Evolutionary conservation across 2,113 vertebrate genomes (phyloP), one percentile per base, ranked within the genome.

Genomic region (Oncorhynchus gorbuscha): DNA sequence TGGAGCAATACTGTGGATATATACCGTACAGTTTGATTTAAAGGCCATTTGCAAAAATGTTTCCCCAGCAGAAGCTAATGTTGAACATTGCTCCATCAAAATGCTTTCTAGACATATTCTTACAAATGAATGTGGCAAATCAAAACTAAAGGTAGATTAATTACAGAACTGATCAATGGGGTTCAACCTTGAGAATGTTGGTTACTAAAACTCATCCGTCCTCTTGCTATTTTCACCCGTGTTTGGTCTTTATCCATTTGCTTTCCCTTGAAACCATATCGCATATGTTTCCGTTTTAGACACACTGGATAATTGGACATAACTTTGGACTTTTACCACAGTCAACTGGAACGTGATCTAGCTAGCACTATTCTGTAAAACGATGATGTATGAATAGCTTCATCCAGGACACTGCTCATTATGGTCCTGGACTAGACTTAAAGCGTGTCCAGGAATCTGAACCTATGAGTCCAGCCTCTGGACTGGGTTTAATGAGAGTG

Each of bases 231-330:
- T 55, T 14, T 55, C 5, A 55, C 16, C 51, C 51, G 16, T 55
- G 16, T 55, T 55, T 62, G 59, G 59, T 22, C n/a, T n/a, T 62
- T 9, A 62, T 62, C n/a, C n/a, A 62, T 62, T 62, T 22, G n/a
- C 6, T 62, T 62, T 62, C 7, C n/a, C 3, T 62, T 62, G n/a
- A 65, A 12, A 4, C 68, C 26, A 51, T 64, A 7, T 49, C 20
- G 45, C 69, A 71, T 70, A 22, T 77, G 68, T 62, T 77, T 77
- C 59, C 58, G 32, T 64, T 77, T 72, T 48, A 39, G 20, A 69
- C 32, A 18, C 65, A 20, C 8, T 18, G 22, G 3, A 32, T 71
- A 77, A 77, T 77, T 77, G 59, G 70, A 71, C 62, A 22, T 2
- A 69, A 18, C 28, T 30, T 30, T 30, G 24, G 28, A 16, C 28